Base-by-base conservation (phyloP, 53 echinoderm and acorn worm genomes). In the Echinarachnius parma region DNA sequence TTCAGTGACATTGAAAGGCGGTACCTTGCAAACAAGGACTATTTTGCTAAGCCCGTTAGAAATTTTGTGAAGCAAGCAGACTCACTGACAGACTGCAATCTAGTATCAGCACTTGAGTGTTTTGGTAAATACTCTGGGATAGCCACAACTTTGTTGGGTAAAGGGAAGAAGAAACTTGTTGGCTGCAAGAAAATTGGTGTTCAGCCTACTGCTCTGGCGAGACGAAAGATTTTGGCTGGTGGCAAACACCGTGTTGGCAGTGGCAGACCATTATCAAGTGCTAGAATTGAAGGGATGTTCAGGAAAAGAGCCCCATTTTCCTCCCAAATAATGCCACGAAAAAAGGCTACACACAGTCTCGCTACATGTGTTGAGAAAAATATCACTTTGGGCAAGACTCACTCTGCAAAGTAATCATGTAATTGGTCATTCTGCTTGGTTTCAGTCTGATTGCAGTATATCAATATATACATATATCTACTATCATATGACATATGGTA, bases 111-210 rank as follows among this genome's bases (percentile, higher is more conserved):
- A 21, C 52, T 52, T 7, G 21, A 52, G 21, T 52, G 52, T 21
- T 52, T 52, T 52, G 52, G 52, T 21, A 18, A 21, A 20, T 52
- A 52, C 52, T 52, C 52, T 52, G 52, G 52, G 52, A 26, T 52
- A 21, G 52, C 52, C 20, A 21, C 21, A 20, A 21, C 52, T 52
- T 21, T 52, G 52, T 18, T 18, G 21, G 21, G 21, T 4, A 52
- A 52, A 0, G n/a, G n/a, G n/a, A 52, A 22, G 21, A 52, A 52
- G 21, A 20, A 18, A 20, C 52, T 52, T 52, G 52, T 52, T 22
- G 9, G 52, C 21, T 20, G 20, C 21, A 52, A 21, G 52, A 52
- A n/a, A 21, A 52, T 52, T 20, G 52, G 52, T 52, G 52, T 52
- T 21, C 52, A 52, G 52, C 52, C 52, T 1, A 52, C 21, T 3